These are phyloP conservation scores for Oreochromis mossambicus DNA, from an alignment of 2,797 vertebrate species.

Conservation along the genomic window DNA sequence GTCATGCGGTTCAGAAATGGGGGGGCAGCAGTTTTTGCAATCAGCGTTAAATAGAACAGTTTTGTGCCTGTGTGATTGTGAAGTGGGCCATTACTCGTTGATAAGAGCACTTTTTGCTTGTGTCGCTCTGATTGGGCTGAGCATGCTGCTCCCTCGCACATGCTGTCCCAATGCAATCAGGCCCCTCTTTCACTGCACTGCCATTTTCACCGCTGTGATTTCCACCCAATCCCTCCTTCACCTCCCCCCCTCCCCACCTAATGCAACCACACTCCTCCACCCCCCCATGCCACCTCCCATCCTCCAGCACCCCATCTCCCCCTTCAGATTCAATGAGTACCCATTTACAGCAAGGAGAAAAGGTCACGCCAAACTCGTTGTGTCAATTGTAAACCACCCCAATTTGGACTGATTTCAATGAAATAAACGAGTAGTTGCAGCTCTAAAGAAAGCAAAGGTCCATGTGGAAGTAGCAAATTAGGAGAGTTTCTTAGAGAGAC, in stretches of 20 bases:
- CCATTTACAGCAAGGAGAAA: conserved; percentile 74
- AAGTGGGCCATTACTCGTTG: conserved; percentile 97
- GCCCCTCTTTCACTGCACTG: conserved; percentile 79
- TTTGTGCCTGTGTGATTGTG: conserved; percentile 98
- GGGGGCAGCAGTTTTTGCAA: conserved; percentile 87
- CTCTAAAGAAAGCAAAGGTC: conserved; percentile 58
- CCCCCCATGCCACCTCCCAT: background rate
- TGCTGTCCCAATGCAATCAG: conserved; percentile 87
- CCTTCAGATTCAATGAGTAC: conserved; percentile 64
- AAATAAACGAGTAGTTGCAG: conserved; percentile 67
- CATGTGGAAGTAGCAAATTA: conserved; percentile 60
- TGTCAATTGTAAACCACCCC: conserved; percentile 75
- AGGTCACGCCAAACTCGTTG: conserved; percentile 72
- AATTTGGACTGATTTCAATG: conserved; percentile 73
- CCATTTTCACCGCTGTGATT: conserved; percentile 84
- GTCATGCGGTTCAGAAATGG: conserved; percentile 57
- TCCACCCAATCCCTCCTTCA: conserved; percentile 50
- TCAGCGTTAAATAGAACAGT: conserved; percentile 94
- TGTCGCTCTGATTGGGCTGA: conserved; percentile 88
- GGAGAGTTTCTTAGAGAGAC: conserved; percentile 29
- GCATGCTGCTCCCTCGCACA: conserved; percentile 80
- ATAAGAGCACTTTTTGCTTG: conserved; percentile 85
- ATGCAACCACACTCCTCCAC: background rate
- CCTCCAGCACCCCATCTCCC: conserved; percentile 13
- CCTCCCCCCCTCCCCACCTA: background rate